Conservation (phyloP, 2,888 invertebrate genomes). For the Celastrina argiolus region DNA sequence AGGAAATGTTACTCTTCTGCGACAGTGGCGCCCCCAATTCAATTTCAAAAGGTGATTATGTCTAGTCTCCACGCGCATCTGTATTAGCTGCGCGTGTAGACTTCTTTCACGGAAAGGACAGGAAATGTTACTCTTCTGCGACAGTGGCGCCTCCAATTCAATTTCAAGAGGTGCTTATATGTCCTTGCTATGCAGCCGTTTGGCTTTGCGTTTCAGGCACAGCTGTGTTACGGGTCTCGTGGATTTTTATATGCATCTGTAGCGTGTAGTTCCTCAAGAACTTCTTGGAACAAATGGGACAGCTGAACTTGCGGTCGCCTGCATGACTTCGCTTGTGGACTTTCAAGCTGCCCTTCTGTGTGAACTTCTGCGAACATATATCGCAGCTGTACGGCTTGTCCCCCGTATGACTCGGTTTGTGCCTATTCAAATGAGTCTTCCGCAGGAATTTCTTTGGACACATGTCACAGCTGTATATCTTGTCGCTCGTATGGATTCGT, state of each 20-base stretch:
- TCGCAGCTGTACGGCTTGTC: not conserved
- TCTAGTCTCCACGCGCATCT: no score
- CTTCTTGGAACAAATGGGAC: not conserved
- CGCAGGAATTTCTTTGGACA: not conserved
- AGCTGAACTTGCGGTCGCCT: not conserved
- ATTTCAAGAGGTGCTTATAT: no score
- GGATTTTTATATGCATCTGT: not conserved
- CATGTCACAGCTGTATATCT: not conserved
- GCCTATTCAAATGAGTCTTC: not conserved
- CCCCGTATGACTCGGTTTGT: not conserved
- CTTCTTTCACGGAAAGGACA: no score
- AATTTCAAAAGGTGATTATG: no score
- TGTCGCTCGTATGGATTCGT: not conserved
- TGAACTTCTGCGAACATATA: not conserved
- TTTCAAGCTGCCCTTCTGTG: not conserved
- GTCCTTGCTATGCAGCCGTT: no score
- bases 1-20: no score
- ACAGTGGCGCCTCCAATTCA: no score
- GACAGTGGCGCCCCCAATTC: no score
- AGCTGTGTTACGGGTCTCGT: not conserved
- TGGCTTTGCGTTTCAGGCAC: not conserved
- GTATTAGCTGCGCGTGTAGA: no score
- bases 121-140: no score
- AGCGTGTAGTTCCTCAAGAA: not conserved
- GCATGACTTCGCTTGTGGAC: not conserved